Conservation (phyloP, 2,113 vertebrate genomes). For the Suricata suricatta region DNA sequence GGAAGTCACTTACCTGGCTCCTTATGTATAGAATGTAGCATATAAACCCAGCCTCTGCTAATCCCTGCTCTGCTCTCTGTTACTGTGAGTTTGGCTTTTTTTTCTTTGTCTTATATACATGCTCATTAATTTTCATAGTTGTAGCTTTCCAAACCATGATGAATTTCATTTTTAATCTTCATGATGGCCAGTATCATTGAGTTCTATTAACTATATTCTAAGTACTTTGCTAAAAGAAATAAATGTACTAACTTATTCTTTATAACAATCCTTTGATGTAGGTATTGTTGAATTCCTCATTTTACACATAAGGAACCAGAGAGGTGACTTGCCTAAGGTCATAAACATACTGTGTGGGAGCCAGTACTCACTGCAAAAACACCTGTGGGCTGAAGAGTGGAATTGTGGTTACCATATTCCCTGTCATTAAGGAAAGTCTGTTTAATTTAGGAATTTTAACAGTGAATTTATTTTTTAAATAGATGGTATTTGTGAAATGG, state of each 20-base stretch:
- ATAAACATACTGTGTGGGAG: neutral
- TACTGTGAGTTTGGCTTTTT: neutral
- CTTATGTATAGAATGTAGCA: neutral
- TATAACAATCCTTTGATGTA: neutral
- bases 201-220: neutral
- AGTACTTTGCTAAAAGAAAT: neutral
- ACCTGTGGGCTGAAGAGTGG: neutral
- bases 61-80: neutral
- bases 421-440: neutral
- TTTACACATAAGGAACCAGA: neutral
- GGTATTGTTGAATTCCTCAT: neutral
- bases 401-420: neutral
- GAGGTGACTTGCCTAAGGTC: neutral
- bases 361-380: neutral
- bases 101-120: neutral
- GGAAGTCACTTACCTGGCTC: neutral
- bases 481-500: neutral
- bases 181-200: neutral
- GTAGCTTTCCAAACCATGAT: neutral
- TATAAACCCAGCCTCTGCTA: neutral
- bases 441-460: slow-evolving; percentile 23
- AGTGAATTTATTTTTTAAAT: neutral
- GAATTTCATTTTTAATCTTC: neutral
- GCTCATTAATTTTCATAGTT: neutral
- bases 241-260: neutral